Percentiles rank a stretch among this genome's conserved stretches.
These are phyloP conservation scores for Coptodon rendalli DNA, from an alignment of 2,113 vertebrate genomes.

Conservation along the genomic window DNA sequence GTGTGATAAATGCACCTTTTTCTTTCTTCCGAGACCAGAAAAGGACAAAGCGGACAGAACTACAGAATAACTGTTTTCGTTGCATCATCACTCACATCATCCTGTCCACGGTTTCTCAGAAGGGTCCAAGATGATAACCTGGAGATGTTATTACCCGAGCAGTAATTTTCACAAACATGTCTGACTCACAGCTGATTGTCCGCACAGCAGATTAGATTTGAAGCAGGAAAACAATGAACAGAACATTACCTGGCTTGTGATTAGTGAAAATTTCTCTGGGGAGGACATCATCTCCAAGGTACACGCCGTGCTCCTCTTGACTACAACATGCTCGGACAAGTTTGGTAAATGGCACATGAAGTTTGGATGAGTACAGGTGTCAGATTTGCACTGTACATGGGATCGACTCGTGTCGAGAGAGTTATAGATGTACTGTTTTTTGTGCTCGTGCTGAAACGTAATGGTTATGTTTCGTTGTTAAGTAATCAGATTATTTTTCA, in stretches of 20 bases:
- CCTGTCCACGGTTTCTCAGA: conserved; percentile 17
- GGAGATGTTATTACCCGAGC: conserved; percentile 37
- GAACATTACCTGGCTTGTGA: conserved; percentile 56
- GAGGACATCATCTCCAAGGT: conserved; percentile 38
- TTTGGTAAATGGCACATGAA: not conserved
- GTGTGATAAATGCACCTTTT: not conserved
- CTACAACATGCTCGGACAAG: not conserved
- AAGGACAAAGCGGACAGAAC: not conserved
- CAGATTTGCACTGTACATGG: not conserved
- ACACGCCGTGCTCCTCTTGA: conserved; percentile 23
- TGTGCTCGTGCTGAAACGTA: not conserved
- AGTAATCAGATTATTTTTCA: not conserved
- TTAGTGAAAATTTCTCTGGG: conserved; percentile 25
- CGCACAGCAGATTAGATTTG: conserved; percentile 42
- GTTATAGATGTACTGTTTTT: not conserved
- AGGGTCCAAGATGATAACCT: conserved; percentile 31
- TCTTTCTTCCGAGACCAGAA: not conserved
- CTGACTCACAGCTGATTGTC: conserved; percentile 48
- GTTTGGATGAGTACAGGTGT: not conserved
- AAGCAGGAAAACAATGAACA: conserved; percentile 53
- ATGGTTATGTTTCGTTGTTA: not conserved
- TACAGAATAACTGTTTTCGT: not conserved
- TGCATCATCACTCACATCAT: not conserved
- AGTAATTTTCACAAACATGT: conserved; percentile 50
- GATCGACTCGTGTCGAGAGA: not conserved